Base-by-base conservation (phyloP, 53 echinoderm and acorn worm genomes). In the Mesocentrotus franciscanus region DNA sequence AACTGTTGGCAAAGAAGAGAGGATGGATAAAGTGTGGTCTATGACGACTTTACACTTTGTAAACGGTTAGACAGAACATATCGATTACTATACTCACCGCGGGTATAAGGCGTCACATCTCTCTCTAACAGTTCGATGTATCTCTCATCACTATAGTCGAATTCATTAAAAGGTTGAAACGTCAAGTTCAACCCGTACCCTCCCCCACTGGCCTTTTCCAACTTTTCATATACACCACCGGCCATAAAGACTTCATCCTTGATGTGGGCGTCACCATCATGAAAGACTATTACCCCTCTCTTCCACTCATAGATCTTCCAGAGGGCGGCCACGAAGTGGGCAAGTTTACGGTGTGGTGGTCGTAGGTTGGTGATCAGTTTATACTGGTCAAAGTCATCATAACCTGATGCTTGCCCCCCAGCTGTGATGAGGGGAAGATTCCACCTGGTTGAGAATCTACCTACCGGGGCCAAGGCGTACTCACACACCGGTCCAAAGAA, bases 401-500 rank as follows among this genome's bases (percentile, higher is more conserved):
- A 97, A 10, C 96, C 96, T 9, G 71, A 62, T 89, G 97, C 97
- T 68, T 95, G 90, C 0, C 95, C 97, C 16, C 98, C 98, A 15
- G 95, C 97, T 9, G 98, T 97, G 70, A 98, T 61, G 42, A 97
- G 81, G 56, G 98, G 97, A 16, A 97, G 66, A 57, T 96, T 90
- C 97, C 97, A 98, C 61, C 96, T 95, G 4, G 95, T 87, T 27
- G 95, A 60, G 35, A 98, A 95, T 35, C 97, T 85, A 5, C 90
- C 96, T 15, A 96, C 96, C 9, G 98, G 97, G 34, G 97, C 97
- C 27, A 95, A 91, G 26, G 98, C 96, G 78, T 95, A 98, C 95
- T 97, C 96, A 32, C 97, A 97, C 18, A 95, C 97, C 27, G 98
- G 98, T 2, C 98, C 98, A 55, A 98, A 95, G 89, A 94, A 97